Base-by-base conservation (phyloP, 2,113 vertebrate species). In the Hyaena hyaena region DNA sequence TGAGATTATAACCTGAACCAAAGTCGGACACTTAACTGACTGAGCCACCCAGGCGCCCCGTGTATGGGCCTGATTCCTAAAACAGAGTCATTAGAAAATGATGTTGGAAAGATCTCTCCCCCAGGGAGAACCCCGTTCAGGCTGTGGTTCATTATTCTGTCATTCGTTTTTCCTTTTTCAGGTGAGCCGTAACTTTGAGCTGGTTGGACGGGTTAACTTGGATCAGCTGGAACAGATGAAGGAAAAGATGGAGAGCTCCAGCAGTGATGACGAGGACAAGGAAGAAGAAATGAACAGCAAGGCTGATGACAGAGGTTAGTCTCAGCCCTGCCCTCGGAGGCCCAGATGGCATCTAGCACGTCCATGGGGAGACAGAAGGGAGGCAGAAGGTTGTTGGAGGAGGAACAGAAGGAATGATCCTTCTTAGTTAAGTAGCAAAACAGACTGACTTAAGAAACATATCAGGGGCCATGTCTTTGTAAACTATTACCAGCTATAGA, bases 121-220 rank as follows among this genome's bases (percentile, higher is more conserved):
- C 43, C 21, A 3, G 28, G 15, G 77, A 69, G n/a, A 79, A 26
- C 39, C 33, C 43, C 7, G 0, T 50, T 31, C 9, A 0, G 7
- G 48, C 74, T 83, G 61, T 15, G 16, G 31, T 35, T 83, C 82
- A 68, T 91, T 15, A 28, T 84, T 43, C 83, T 79, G 1, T 39
- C 55, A 0, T 71, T 31, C 45, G 31, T 88, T 88, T 96, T 84
- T 10, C 80, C 76, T 97, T 90, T 97, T 98, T 89, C 98, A 99
- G 99, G 99, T 99, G 92, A 99, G 99, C 98, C 99, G 99, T 50
- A 99, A 99, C 98, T 99, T 99, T 98, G 99, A 99, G 98, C 98
- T 99, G 98, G 99, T 99, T 98, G 99, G 99, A 89, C 99, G 99
- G 21, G 99, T 99, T 97, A 99, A 99, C 98, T 99, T 99, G 98